Base-by-base conservation (phyloP, 2,113 vertebrate species). In the Ptilonorhynchus violaceus region DNA sequence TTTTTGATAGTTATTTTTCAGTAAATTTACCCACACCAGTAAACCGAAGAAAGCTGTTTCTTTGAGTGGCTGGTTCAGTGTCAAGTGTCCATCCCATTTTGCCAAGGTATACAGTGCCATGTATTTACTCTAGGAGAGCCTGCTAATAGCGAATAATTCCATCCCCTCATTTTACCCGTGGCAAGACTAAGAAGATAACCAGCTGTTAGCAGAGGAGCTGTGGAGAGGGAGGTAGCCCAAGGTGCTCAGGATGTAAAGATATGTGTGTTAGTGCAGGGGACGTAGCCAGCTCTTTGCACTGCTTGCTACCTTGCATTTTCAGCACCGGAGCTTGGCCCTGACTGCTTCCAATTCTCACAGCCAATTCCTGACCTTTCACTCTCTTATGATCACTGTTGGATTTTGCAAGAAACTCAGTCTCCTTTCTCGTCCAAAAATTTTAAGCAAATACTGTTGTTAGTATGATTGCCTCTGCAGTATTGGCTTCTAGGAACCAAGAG, bases 401-500 rank as follows among this genome's bases (percentile, higher is more conserved):
- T 92, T 82, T 75, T 94, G 58, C 64, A 92, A 76, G 91, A 83
- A 96, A 84, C 46, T 85, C 6, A 0, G 56, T 85, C 52, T 95
- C 39, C 37, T 87, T 92, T 93, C 89, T 89, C 58, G 63, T 93
- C 77, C 85, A 92, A 89, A 92, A 82, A 3, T 41, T 84, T 82
- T 89, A 89, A 95, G 88, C 84, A 93, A 95, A 95, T 89, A 37
- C 28, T 60, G 73, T 82, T 92, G 68, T 86, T 96, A 15, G 84
- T 83, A 67, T 73, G 66, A 93, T 94, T 93, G 52, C 89, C 76
- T 89, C 79, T 87, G 67, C 75, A 92, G 83, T 86, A 89, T 74
- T 96, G 90, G 94, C 85, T 96, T 97, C 95, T 94, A 94, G 79
- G 93, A 95, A 97, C 83, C 89, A 91, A 89, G 94, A 95, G 89